Conservation (phyloP, 2,797 vertebrate species). For the Lates japonicus region DNA sequence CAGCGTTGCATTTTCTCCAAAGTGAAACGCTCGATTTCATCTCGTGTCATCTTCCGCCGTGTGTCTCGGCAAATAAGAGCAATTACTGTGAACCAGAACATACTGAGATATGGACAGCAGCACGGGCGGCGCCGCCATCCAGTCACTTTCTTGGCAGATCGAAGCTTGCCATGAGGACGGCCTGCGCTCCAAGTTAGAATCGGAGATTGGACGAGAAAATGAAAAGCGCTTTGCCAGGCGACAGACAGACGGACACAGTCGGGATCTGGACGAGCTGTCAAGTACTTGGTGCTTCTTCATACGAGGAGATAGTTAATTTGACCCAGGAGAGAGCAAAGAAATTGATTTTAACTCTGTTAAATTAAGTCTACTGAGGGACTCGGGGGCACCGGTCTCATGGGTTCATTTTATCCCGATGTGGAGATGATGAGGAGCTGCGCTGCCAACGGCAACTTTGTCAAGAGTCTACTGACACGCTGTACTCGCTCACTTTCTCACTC, state of each 20-base stretch:
- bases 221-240: slow-evolving; percentile 57
- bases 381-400: slow-evolving; percentile 65
- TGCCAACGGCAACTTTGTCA: slow-evolving; percentile 74
- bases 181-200: slow-evolving; percentile 52
- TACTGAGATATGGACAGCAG: slow-evolving; percentile 40
- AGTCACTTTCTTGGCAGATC: slow-evolving; percentile 62
- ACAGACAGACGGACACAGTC: slow-evolving; percentile 62
- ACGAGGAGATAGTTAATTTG: slow-evolving; percentile 70
- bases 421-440: slow-evolving; percentile 75
- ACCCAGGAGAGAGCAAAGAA: slow-evolving; percentile 70
- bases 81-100: slow-evolving; percentile 61
- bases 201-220: slow-evolving; percentile 55
- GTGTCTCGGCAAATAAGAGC: slow-evolving; percentile 63
- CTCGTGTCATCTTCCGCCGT: slow-evolving; percentile 42
- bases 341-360: slow-evolving; percentile 82
- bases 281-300: slow-evolving; percentile 66
- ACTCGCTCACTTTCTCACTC: slow-evolving; percentile 51
- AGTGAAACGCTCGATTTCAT: slow-evolving; percentile 34
- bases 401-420: slow-evolving; percentile 72
- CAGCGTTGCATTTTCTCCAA: slow-evolving; percentile 48
- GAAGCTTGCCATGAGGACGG: slow-evolving; percentile 42
- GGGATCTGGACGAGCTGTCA: slow-evolving; percentile 73
- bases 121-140: slow-evolving; percentile 23
- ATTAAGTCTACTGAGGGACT: slow-evolving; percentile 79
- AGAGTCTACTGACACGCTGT: slow-evolving; percentile 61